Base-by-base conservation (phyloP, 2,113 vertebrate genomes). In the Gambusia holbrooki region DNA sequence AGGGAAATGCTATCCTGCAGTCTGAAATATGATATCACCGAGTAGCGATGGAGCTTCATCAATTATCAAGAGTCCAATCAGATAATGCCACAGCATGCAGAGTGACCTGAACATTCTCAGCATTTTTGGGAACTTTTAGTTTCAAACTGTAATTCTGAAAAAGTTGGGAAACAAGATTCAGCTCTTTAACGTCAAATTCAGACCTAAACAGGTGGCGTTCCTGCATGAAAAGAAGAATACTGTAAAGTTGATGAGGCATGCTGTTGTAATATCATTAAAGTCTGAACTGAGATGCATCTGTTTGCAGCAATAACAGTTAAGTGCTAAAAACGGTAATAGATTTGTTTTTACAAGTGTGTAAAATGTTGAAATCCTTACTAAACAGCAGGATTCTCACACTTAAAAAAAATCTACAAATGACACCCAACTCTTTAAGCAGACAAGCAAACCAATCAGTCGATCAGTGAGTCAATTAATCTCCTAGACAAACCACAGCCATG, bases 41-140 rank as follows among this genome's bases (percentile, higher is more conserved):
- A 82, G 79, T 11, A 42, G 74, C 79, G 19, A 65, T 19, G 29
- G 48, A n/a, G 65, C 58, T 86, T 80, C 81, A 92, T 88, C 84
- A 91, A 81, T 90, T 82, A 91, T 84, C 80, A 84, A 71, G 45
- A 74, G 78, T 85, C 74, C 65, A 83, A 88, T 87, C 77, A 89
- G 80, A 84, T 88, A 73, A 87, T 58, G 80, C 33, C 35, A 75
- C 64, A 13, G 14, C 25, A 28, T 58, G 70, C 51, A 68, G 73
- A 70, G 62, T 9, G 29, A 82, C 73, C 76, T 27, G 48, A 82
- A 42, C 12, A 29, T 62, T 35, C 1, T 4, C 29, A 27, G 14
- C 75, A 37, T 40, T 67, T 73, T 0, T 30, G 42, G 63, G 66
- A 67, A 37, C 51, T 35, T 73, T 35, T 61, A 29, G 66, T 19